Conservation (phyloP, 2,797 vertebrate species). For the Platalea minor region DNA sequence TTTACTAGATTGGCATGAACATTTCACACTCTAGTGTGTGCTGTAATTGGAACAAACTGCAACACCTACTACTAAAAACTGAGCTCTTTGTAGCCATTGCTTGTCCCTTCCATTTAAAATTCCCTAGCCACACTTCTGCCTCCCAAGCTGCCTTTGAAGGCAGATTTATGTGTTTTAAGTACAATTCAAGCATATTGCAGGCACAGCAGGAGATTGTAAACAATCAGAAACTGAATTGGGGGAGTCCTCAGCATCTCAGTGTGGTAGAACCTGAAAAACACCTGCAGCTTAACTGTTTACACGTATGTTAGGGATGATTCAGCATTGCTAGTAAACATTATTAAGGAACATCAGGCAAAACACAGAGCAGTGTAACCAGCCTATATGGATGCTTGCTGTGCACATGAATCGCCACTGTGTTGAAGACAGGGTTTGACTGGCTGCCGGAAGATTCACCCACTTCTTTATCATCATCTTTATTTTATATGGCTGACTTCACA, state of each 20-base stretch:
- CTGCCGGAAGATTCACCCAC: not conserved
- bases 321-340: not conserved
- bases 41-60: constrained; percentile 76
- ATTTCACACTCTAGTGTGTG: constrained; percentile 73
- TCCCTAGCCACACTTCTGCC: constrained; percentile 70
- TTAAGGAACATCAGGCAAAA: not conserved
- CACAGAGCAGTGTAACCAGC: not conserved
- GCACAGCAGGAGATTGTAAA: constrained; percentile 80
- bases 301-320: not conserved
- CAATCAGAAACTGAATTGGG: constrained; percentile 73
- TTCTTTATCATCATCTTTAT: not conserved
- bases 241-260: constrained; percentile 58
- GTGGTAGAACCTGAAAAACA: constrained; percentile 32
- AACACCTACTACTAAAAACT: constrained; percentile 70
- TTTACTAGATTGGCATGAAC: constrained; percentile 71
- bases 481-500: not conserved
- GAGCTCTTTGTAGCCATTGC: constrained; percentile 56
- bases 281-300: not conserved
- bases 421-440: not conserved
- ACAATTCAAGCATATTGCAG: constrained; percentile 74
- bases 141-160: constrained; percentile 81
- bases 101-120: constrained; percentile 69
- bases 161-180: constrained; percentile 81
- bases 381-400: not conserved
- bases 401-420: not conserved